These are phyloP conservation scores for Galendromus occidentalis DNA, from an alignment of 1,140 invertebrate species.

Conservation along the genomic window DNA sequence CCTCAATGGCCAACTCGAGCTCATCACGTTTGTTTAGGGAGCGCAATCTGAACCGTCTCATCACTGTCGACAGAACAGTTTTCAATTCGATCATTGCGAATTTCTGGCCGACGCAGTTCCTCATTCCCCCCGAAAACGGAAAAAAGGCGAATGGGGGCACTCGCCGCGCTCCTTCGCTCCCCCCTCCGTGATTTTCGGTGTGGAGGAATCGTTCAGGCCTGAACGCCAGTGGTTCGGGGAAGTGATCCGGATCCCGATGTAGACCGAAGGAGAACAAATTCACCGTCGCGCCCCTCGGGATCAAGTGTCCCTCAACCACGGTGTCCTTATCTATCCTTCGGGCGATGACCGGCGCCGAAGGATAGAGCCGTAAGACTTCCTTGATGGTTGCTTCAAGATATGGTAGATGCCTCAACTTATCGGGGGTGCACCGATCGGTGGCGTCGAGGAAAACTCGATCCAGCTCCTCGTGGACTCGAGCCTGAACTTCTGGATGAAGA, in stretches of 20 bases:
- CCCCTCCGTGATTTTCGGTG: conserved; percentile 24
- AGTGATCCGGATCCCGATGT: conserved; percentile 30
- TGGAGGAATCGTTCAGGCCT: conserved; percentile 30
- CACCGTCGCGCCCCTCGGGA: conserved; percentile 29
- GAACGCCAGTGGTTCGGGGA: conserved; percentile 30
- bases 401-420: conserved; percentile 26
- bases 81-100: conserved; percentile 72
- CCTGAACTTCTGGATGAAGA: conserved; percentile 27
- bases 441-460: conserved; percentile 23
- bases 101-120: conserved; percentile 37
- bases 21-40: conserved; percentile 25
- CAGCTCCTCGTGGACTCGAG: conserved; percentile 25
- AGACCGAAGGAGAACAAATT: conserved; percentile 28
- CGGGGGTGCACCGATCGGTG: conserved; percentile 22
- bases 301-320: conserved; percentile 18
- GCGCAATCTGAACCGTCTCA: conserved; percentile 48
- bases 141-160: conserved; percentile 28
- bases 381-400: conserved; percentile 24
- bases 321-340: conserved; percentile 7
- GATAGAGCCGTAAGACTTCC: conserved; percentile 17
- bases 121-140: conserved; percentile 27
- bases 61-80: conserved; percentile 58
- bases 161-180: conserved; percentile 17
- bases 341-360: conserved; percentile 18
- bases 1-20: conserved; percentile 26